phyloP scores from a whole-genome alignment of 2,797 vertebrate genomes.

The Chanos chanos region DNA sequence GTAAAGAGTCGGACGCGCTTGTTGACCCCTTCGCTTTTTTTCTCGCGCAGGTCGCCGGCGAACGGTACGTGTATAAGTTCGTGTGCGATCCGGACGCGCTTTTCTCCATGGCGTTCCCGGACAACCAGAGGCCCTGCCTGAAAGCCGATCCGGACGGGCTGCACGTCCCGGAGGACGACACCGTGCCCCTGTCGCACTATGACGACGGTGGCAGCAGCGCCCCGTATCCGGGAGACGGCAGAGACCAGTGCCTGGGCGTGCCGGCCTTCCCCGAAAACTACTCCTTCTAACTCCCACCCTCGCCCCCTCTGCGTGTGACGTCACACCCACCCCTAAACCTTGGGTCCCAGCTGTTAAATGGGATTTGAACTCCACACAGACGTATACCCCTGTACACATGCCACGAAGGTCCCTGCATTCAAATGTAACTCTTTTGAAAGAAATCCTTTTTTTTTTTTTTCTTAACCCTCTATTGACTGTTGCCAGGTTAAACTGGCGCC shows the following conservation, averaged over 20 bases:
- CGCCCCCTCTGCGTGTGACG: conserved; percentile 3
- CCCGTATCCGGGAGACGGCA: conserved; percentile 75
- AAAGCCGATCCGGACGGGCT: conserved; percentile 81
- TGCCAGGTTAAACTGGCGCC: not conserved
- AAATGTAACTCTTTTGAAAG: not conserved
- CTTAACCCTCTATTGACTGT: not conserved
- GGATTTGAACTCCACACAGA: no score
- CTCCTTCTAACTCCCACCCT: conserved; percentile 76
- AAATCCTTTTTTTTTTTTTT: not conserved
- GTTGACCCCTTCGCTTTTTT: no score
- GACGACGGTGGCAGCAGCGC: conserved; percentile 72
- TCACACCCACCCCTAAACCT: not conserved
- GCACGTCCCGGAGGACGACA: conserved; percentile 76
- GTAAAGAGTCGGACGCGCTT: not conserved
- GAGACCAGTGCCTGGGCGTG: conserved; percentile 74
- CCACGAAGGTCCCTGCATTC: no score
- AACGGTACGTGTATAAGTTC: conserved; percentile 94
- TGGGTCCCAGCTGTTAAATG: no score
- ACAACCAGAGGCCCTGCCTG: conserved; percentile 87
- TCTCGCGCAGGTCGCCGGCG: conserved; percentile 87
- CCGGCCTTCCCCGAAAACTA: conserved; percentile 81
- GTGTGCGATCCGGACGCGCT: conserved; percentile 91
- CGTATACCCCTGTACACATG: no score
- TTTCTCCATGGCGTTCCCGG: conserved; percentile 91
- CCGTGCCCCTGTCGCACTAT: conserved; percentile 77